Conservation (phyloP, 1,140 invertebrate species). For the Orius insidiosus region DNA sequence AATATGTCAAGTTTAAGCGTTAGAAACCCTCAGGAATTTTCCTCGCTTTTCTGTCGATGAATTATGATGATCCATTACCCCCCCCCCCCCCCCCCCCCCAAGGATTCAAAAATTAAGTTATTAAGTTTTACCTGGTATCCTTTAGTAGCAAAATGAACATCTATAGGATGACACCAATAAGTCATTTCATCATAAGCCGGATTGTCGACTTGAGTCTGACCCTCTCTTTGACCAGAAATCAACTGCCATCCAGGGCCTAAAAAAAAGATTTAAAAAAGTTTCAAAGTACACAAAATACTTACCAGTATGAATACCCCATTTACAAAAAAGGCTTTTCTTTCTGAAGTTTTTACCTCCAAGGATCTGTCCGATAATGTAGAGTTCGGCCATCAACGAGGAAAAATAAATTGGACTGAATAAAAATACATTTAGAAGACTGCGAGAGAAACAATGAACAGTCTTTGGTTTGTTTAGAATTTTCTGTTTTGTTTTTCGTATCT, state of each 20-base stretch:
- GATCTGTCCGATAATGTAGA: conserved; percentile 75
- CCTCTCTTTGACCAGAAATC: conserved; percentile 53
- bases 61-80: no score
- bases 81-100: no score
- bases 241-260: conserved; percentile 68
- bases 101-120: no score
- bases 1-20: no score
- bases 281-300: conserved; percentile 20
- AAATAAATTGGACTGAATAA: no score
- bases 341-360: conserved; percentile 54
- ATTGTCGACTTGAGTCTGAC: conserved; percentile 69
- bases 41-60: no score
- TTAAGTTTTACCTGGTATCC: conserved; percentile 49
- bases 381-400: conserved; percentile 55
- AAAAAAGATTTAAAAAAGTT: conserved; percentile 4
- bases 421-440: no score
- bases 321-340: conserved; percentile 62
- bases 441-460: no score
- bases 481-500: no score
- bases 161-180: conserved; percentile 71
- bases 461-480: no score
- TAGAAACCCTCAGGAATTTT: no score
- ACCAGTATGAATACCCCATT: conserved; percentile 75
- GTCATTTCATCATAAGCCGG: conserved; percentile 45
- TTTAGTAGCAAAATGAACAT: conserved; percentile 66